phyloP scores from a whole-genome alignment of 2,113 vertebrate genomes.

The Pycnonotus jocosus region DNA sequence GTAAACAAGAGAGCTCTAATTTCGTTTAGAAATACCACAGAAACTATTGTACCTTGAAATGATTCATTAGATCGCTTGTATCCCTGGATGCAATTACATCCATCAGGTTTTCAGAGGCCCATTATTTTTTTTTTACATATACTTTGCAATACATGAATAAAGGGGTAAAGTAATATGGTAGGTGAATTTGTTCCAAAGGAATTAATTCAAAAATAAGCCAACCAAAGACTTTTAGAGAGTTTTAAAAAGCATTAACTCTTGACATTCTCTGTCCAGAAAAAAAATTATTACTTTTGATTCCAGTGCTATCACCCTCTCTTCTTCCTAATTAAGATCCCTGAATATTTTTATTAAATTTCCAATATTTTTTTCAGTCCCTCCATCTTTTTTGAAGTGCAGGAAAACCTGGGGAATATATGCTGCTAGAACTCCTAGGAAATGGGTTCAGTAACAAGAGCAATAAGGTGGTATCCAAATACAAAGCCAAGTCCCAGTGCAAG shows the following conservation, averaged over 20 bases:
- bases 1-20: background rate
- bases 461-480: background rate
- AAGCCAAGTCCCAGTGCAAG: background rate
- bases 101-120: background rate
- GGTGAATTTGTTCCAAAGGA: background rate
- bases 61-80: background rate
- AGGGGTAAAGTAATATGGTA: background rate
- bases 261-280: background rate
- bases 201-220: background rate
- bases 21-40: conserved; percentile 35
- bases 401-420: background rate
- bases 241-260: background rate
- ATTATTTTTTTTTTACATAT: background rate
- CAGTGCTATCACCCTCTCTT: background rate
- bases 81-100: background rate
- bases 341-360: background rate
- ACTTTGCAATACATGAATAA: background rate
- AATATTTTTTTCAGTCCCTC: background rate
- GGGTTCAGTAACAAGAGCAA: background rate
- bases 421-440: background rate
- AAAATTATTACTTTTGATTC: background rate
- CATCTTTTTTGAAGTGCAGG: background rate
- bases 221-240: background rate
- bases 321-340: background rate
- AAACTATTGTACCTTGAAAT: background rate